Evolutionary conservation across 2,113 vertebrate genomes (phyloP), one percentile per base, ranked within the genome.

Genomic region (Ammodytes dubius): DNA sequence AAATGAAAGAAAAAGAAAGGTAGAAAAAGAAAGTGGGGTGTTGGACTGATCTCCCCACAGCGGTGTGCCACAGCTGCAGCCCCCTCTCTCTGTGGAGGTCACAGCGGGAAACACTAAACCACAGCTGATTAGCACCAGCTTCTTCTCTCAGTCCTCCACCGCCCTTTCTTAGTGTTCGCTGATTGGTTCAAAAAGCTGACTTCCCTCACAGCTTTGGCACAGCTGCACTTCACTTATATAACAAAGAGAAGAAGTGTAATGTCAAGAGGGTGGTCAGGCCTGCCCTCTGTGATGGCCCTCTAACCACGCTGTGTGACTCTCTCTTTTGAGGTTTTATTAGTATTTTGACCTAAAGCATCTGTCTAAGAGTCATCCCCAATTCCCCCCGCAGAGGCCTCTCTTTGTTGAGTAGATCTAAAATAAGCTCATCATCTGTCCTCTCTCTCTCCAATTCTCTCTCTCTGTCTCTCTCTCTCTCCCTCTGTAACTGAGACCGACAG

Each of bases 101-200:
- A 5, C 89, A 78, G 85, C 84, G 79, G 81, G 87, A 85, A 90
- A 82, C 78, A 68, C 82, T 71, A 87, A 88, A 88, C 58, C 84
- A 73, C 81, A 85, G 88, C 88, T 82, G 82, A 91, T 86, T 74
- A 76, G 40, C 70, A 57, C 40, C 6, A 6, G 80, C 79, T 88
- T 67, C 85, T 84, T 79, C 70, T 60, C 70, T 80, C 60, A 69
- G 1, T 19, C 64, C 59, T 65, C 46, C 57, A 70, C 61, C n/a
- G 58, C 57, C 61, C 60, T 57, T 49, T 35, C 37, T 71, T 27
- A 45, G 17, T 68, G 39, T 58, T 53, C 10, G 13, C 14, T 37
- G 65, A 49, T 49, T 52, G 43, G 52, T 56, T 60, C 27, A 27
- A 46, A 74, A 73, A 15, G 8, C 5, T 65, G 50, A 19, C 27